Evolutionary conservation across 1,140 invertebrate species (phyloP), one percentile per base, ranked within the genome.

Genomic region (Aradophagus sp.): DNA sequence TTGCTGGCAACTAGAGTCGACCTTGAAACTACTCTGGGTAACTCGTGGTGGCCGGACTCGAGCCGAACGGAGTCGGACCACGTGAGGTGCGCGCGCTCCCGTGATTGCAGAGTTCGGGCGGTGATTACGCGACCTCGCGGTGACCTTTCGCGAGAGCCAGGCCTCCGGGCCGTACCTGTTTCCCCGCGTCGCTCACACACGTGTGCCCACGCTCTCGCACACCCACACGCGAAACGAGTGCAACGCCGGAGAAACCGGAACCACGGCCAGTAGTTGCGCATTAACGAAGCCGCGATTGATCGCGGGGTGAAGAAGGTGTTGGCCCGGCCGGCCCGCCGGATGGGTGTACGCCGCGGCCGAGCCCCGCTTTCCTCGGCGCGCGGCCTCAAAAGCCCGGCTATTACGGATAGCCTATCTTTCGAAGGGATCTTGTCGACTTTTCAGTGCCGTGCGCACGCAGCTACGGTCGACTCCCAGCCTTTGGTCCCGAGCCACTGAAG

Each of bases 41-140:
- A 47, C 14, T 42, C 27, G 56, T 20, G 53, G 31, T 34, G 4
- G 12, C 2, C n/a, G 32, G 27, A 31, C 45, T 35, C 32, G 44
- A 39, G 6, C 19, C 2, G 47, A 53, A 16, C 50, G 63, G 59
- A 47, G 53, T 53, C 34, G 32, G 47, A 27, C 15, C 80, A 83
- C 83, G 80, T 83, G 82, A 81, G 80, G 76, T 82, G 80, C 8
- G 20, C 75, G 79, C 78, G 79, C 75, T 82, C 74, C 75, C 78
- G 81, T 83, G 81, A 84, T 84, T 83, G 82, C 75, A 83, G 78
- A 80, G 81, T 84, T 82, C 63, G 70, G 73, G 59, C 79, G 76
- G 74, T 83, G 74, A 84, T 84, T 82, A 84, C 75, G 63, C 69
- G 82, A 84, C 83, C 82, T 70, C 74, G 36, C 26, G 58, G 65